Evolutionary conservation across 2,888 invertebrate genomes (phyloP).

Genomic region (Eupithecia insigniata): DNA sequence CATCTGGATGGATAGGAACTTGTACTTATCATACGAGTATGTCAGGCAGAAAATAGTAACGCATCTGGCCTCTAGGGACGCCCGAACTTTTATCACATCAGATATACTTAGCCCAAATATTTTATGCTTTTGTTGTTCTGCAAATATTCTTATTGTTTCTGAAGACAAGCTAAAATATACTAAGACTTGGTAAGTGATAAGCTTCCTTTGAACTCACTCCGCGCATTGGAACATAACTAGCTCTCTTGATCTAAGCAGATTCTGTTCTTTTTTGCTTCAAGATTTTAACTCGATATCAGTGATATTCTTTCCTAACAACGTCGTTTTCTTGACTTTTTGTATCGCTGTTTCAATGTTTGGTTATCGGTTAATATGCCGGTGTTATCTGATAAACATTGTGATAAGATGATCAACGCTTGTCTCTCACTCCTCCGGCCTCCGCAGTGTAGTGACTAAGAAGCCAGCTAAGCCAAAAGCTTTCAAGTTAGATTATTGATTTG

Average conservation of each 20-base stretch:
- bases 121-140: not conserved
- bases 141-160: constrained; percentile 10
- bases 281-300: not conserved
- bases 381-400: constrained; percentile 24
- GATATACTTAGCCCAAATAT: not conserved
- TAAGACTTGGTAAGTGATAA: not conserved
- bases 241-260: constrained; percentile 73
- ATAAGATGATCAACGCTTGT: constrained; percentile 24
- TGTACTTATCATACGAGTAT: not conserved
- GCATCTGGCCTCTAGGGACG: constrained; percentile 13
- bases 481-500: not conserved
- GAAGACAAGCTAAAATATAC: constrained; percentile 1
- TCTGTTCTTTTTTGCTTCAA: constrained; percentile 70
- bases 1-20: not conserved
- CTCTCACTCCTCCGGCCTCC: constrained; percentile 1
- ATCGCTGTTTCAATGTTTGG: constrained; percentile 18
- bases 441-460: not conserved
- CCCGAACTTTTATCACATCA: constrained; percentile 24
- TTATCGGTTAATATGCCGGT: constrained; percentile 12
- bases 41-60: not conserved
- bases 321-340: not conserved
- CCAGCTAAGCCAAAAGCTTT: not conserved
- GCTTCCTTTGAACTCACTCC: constrained; percentile 47
- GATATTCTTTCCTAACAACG: not conserved
- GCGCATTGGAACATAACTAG: constrained; percentile 66